These are phyloP conservation scores for Thyatira batis DNA, from an alignment of 2,888 invertebrate species.

Conservation along the genomic window DNA sequence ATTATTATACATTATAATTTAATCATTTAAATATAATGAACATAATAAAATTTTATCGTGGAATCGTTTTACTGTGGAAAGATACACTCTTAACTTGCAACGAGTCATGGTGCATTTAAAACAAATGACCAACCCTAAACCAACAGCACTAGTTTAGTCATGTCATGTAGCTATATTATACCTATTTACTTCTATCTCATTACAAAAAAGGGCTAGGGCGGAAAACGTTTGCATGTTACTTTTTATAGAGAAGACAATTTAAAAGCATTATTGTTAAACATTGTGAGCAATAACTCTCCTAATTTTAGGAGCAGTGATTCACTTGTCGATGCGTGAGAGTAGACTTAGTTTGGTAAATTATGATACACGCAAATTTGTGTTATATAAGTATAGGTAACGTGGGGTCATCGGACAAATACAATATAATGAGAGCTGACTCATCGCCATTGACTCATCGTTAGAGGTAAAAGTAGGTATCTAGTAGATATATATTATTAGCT, in stretches of 20 bases:
- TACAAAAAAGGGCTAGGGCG: conserved; percentile 1
- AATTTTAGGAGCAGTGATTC: conserved; percentile 2
- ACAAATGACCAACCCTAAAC: background rate
- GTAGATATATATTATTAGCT: background rate
- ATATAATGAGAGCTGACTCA: background rate
- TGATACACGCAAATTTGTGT: background rate
- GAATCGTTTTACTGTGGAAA: too few species aligned
- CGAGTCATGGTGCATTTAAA: too few species aligned
- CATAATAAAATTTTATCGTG: too few species aligned
- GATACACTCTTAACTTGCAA: too few species aligned
- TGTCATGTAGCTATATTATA: background rate
- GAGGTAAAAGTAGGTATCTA: background rate
- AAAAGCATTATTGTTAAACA: background rate
- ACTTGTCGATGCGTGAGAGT: background rate
- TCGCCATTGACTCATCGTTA: background rate
- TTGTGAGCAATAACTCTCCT: background rate
- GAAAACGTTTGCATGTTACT: conserved; percentile 3
- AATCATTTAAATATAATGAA: too few species aligned
- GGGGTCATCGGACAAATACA: background rate
- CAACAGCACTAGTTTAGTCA: background rate
- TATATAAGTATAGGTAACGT: background rate
- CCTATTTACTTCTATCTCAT: background rate
- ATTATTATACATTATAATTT: too few species aligned
- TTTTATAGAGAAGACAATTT: conserved; percentile 2
- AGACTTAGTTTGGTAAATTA: background rate